These are phyloP conservation scores for Pseudococcus jackbeardsleyi DNA, from an alignment of 2,888 invertebrate genomes.

Conservation along the genomic window DNA sequence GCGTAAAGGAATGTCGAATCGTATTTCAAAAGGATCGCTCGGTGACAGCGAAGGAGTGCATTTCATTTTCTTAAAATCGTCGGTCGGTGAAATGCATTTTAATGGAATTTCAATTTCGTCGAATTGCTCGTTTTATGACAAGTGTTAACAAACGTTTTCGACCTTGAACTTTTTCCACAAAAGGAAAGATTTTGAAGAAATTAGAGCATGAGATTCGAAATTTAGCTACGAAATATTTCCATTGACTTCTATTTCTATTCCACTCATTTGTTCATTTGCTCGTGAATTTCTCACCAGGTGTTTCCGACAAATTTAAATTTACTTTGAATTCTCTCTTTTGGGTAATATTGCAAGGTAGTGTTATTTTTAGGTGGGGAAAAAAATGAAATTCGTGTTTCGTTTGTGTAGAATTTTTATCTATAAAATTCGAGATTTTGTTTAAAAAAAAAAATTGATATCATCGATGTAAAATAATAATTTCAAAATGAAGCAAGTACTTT, in stretches of 20 bases:
- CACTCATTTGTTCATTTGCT: conserved; percentile 13
- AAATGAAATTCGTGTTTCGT: not conserved
- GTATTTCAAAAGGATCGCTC: not conserved
- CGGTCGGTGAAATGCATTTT: conserved; percentile 4
- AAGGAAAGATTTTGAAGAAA: conserved; percentile 23
- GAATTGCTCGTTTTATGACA: conserved; percentile 1
- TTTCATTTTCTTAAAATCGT: not conserved
- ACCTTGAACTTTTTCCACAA: conserved; percentile 26
- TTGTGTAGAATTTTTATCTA: not conserved
- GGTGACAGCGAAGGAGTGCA: conserved; percentile 16
- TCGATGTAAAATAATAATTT: no score
- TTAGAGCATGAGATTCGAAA: conserved; percentile 42
- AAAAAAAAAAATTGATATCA: no score
- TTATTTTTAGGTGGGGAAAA: not conserved
- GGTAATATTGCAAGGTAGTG: not conserved
- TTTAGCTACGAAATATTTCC: conserved; percentile 27
- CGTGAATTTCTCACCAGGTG: conserved; percentile 24
- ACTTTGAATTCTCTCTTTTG: not conserved
- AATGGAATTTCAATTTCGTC: conserved; percentile 39
- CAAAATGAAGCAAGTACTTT: no score
- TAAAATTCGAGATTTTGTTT: no score
- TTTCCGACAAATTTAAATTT: conserved; percentile 21
- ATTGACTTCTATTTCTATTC: conserved; percentile 40
- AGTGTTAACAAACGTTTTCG: conserved; percentile 11
- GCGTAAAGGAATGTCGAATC: not conserved